Base-by-base conservation (phyloP, 2,113 vertebrate species). In the Marcusenius ussheri region DNA sequence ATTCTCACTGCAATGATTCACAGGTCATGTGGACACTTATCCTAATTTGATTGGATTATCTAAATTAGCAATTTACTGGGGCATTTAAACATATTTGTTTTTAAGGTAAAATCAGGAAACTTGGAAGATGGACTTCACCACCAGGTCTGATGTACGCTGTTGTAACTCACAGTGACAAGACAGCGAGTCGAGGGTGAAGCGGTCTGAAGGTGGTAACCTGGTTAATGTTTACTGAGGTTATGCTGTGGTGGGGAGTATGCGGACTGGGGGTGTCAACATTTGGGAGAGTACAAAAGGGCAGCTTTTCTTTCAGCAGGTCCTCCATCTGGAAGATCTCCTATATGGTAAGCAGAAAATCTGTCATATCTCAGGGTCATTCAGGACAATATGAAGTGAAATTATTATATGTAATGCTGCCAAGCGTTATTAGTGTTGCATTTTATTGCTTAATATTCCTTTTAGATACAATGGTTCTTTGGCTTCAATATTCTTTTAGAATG, bases 261-360 rank as follows among this genome's bases (percentile, higher is more conserved):
- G 53, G 27, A 58, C 93, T 89, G 4, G 13, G 17, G 0, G 2
- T 39, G 87, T 93, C 92, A 89, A n/a, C 88, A 3, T 88, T 90
- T 8, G 70, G 45, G 42, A 66, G 51, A 35, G 66, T 90, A 95
- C 95, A 96, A 92, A 94, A 93, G 21, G 74, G 47, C 66, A 7
- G n/a, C 0, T 6, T 31, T 89, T 89, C 74, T 10, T 66, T 1
- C 42, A 45, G 2, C 46, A 49, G 47, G 45, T 49, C 27, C 51
- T 88, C 83, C 39, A 31, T 46, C 83, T 21, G 83, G 53, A 84
- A 87, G 50, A 84, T 87, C 39, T n/a, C 45, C 89, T 87, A 31
- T 3, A 39, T 49, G 89, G 89, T 90, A 90, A 90, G 89, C 56
- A 74, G 5, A 86, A 35, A 19, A 7, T 35, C 6, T 42, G 11